Percentiles rank a stretch among this genome's conserved stretches.
These are phyloP conservation scores for Malthinus flaveolus DNA, from an alignment of 2,888 invertebrate species.

Conservation along the genomic window DNA sequence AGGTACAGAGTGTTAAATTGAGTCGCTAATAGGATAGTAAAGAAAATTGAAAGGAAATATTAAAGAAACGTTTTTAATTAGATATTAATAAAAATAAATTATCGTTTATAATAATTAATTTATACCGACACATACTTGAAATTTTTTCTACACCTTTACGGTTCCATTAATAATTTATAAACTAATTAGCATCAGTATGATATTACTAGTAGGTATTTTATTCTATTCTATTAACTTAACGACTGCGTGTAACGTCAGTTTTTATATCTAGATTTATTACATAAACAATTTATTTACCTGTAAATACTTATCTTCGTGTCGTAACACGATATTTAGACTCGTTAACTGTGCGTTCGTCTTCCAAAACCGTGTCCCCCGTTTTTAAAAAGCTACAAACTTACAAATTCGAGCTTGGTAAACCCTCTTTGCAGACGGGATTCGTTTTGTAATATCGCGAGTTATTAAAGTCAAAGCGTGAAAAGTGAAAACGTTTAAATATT, in stretches of 20 bases:
- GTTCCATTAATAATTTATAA: constrained; percentile 22
- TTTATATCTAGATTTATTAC: constrained; percentile 8
- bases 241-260: constrained; percentile 12
- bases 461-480: neutral
- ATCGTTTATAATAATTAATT: constrained; percentile 24
- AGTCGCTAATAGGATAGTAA: too few species aligned
- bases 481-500: constrained; percentile 1
- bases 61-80: too few species aligned
- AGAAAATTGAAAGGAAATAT: too few species aligned
- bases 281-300: constrained; percentile 7
- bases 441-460: neutral
- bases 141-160: constrained; percentile 23
- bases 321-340: constrained; percentile 25
- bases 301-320: constrained; percentile 9
- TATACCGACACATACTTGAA: constrained; percentile 21
- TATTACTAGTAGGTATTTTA: constrained; percentile 17
- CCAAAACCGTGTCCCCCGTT: constrained; percentile 1
- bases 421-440: neutral
- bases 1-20: too few species aligned
- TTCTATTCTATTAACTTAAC: constrained; percentile 23
- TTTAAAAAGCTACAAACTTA: neutral
- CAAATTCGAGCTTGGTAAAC: neutral
- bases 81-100: constrained; percentile 10
- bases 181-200: constrained; percentile 20
- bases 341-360: constrained; percentile 23